These are phyloP conservation scores for Bicyclus anynana DNA, from an alignment of 1,140 invertebrate genomes.

Conservation along the genomic window DNA sequence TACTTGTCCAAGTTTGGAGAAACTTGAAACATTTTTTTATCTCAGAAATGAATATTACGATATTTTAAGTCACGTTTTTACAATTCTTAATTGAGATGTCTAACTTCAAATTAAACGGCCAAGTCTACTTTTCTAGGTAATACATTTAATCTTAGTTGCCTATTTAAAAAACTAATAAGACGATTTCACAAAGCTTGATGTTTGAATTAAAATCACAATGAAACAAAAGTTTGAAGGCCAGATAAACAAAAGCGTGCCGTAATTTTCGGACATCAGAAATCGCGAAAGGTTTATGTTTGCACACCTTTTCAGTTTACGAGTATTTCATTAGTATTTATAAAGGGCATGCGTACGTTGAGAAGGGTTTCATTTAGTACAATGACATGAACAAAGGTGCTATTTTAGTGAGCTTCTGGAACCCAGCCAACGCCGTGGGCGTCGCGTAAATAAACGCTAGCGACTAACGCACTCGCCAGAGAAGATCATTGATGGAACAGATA, in stretches of 20 bases:
- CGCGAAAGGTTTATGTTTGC: no score
- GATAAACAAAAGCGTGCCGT: no score
- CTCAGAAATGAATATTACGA: neutral
- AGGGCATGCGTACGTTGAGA: conserved; percentile 15
- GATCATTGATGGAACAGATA: neutral
- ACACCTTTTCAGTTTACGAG: no score
- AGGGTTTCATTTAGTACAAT: conserved; percentile 62
- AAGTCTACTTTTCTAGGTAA: neutral
- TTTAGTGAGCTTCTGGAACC: conserved; percentile 60
- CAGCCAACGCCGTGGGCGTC: conserved; percentile 51
- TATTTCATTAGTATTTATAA: conserved; percentile 3
- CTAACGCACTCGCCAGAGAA: conserved; percentile 33
- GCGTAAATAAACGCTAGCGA: conserved; percentile 67
- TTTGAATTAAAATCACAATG: no score
- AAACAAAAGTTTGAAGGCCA: no score
- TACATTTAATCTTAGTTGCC: no score
- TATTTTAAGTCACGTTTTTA: neutral
- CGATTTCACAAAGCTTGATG: no score
- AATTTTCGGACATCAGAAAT: no score
- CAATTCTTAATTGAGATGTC: neutral
- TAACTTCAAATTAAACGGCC: neutral
- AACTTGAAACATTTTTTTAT: neutral
- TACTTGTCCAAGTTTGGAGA: neutral
- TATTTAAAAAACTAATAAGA: no score
- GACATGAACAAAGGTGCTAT: conserved; percentile 68